Conservation (phyloP, 2,113 vertebrate species). For the Eupsittula cactorum region DNA sequence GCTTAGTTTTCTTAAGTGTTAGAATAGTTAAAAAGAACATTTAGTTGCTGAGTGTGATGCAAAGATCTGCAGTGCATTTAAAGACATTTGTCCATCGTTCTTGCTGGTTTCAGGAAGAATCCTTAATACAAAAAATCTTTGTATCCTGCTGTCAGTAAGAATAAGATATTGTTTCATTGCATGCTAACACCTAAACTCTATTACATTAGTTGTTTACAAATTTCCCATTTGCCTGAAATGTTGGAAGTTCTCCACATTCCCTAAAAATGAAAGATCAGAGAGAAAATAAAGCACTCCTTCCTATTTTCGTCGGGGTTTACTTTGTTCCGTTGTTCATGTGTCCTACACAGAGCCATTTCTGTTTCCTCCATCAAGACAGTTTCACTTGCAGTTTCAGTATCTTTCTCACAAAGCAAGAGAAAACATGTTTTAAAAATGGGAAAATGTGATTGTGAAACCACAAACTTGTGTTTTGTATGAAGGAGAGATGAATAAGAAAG, state of each 20-base stretch:
- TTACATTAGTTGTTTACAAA: conserved; percentile 23
- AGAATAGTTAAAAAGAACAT: not conserved
- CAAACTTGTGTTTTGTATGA: conserved; percentile 20
- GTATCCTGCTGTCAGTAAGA: conserved; percentile 21
- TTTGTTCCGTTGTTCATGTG: conserved; percentile 3
- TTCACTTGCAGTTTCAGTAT: conserved; percentile 60
- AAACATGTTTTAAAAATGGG: conserved; percentile 57
- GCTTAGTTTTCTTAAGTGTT: not conserved
- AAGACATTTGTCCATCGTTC: not conserved
- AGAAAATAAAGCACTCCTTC: conserved; percentile 31
- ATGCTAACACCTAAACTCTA: conserved; percentile 1
- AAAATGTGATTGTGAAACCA: conserved; percentile 65
- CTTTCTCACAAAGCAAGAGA: conserved; percentile 37
- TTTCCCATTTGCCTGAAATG: not conserved
- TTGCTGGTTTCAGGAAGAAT: not conserved
- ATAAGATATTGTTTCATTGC: not conserved
- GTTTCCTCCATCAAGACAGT: conserved; percentile 34
- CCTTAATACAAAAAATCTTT: not conserved
- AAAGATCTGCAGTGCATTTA: not conserved
- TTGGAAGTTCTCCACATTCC: conserved; percentile 23
- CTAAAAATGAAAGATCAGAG: conserved; percentile 44
- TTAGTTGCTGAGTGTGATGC: not conserved
- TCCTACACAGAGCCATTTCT: conserved; percentile 2
- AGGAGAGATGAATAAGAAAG: not conserved
- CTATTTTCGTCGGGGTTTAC: conserved; percentile 52